Base-by-base conservation (phyloP, 2,113 vertebrate species). In the Engraulis encrasicolus region DNA sequence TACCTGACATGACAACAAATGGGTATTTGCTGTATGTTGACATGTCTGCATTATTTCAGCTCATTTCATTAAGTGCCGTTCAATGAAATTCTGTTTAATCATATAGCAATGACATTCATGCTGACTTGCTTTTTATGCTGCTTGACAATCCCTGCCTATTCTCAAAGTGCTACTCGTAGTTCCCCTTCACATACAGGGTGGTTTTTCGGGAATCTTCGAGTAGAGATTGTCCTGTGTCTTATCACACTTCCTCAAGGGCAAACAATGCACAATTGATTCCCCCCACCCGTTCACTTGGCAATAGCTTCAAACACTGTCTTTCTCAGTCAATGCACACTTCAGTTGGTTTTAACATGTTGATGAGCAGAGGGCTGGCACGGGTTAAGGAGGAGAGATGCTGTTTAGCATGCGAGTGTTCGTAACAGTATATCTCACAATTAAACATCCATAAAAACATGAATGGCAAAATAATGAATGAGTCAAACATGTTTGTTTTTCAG, bases 161-260 rank as follows among this genome's bases (percentile, higher is more conserved):
- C 66, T 31, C 27, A 74, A 34, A 74, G 11, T 17, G 66, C 66
- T 27, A 27, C n/a, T 34, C 27, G 12, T 34, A 27, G 66, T 15
- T 15, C 12, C 31, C 27, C 66, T 48, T 82, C 85, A 86, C 84
- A 86, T 87, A 89, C 86, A 87, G 27, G 31, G 31, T 74, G 27
- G 12, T 74, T 45, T 45, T 45, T 45, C 66, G 6, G 66, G 66
- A 74, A 17, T 74, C 66, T 74, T 27, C 9, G 5, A 74, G 17
- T 14, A 31, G 31, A 34, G 27, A 74, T 74, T 74, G 66, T 74
- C 66, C 31, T 74, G 27, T 74, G 66, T 74, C 66, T 74, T 74
- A 74, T 74, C 66, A 74, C 66, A 74, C 23, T 34, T 31, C 66
- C 34, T 74, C 66, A 36, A 74, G 66, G 66, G 34, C 66, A 74